Evolutionary conservation across 2,797 vertebrate genomes (phyloP).

Genomic region (Salmo trutta): DNA sequence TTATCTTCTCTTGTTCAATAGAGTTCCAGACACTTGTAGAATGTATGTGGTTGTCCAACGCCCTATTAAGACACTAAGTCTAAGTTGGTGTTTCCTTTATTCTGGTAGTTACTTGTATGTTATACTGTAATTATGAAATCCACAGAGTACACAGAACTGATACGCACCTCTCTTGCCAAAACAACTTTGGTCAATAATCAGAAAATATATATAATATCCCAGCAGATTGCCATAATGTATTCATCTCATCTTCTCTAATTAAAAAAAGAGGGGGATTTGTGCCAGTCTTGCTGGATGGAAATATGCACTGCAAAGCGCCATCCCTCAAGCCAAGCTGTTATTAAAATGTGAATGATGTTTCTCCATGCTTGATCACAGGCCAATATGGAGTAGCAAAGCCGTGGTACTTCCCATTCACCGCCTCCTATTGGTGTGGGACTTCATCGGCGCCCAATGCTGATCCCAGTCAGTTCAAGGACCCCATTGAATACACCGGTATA

Average conservation of each 20-base stretch:
- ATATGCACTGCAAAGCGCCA: constrained; percentile 12
- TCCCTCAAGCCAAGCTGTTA: constrained; percentile 33
- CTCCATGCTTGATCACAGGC: constrained; percentile 73
- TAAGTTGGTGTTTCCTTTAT: not conserved
- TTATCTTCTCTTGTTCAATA: too few species aligned
- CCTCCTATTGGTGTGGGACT: constrained; percentile 89
- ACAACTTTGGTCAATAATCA: constrained; percentile 18
- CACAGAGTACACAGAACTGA: not conserved
- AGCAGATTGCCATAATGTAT: constrained; percentile 22
- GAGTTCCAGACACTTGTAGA: too few species aligned
- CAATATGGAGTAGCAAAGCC: constrained; percentile 94
- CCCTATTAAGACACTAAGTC: not conserved
- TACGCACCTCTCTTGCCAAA: not conserved
- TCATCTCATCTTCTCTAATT: constrained; percentile 42
- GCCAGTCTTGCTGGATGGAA: constrained; percentile 33
- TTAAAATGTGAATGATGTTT: constrained; percentile 48
- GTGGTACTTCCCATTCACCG: constrained; percentile 92
- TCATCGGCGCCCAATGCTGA: constrained; percentile 50
- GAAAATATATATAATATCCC: constrained; percentile 1
- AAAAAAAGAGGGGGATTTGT: constrained; percentile 39
- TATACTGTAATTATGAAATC: not conserved
- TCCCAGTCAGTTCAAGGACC: constrained; percentile 60
- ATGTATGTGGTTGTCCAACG: too few species aligned
- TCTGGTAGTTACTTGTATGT: not conserved
- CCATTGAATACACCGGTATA: constrained; percentile 65